Evolutionary conservation across 2,888 invertebrate species (phyloP).

Genomic region (Aspidapion aeneum): DNA sequence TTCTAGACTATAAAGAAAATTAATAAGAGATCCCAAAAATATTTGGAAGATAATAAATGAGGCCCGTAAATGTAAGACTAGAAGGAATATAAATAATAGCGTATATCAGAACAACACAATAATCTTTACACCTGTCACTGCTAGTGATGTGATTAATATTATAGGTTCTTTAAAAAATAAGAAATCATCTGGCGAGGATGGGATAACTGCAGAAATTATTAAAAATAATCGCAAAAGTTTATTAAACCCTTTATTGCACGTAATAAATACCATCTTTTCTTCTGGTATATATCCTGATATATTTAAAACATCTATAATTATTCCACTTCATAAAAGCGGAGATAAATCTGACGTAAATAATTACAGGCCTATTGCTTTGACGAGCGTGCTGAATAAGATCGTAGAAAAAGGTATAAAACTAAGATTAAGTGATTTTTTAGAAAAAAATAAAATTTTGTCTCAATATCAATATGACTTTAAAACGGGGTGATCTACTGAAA

Average conservation of each 20-base stretch:
- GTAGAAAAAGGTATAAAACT: too few relatives aligned
- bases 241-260: neutral
- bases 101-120: neutral
- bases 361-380: too few relatives aligned
- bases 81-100: neutral
- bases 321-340: constrained; percentile 3
- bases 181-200: constrained; percentile 9
- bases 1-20: neutral
- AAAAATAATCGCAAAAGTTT: constrained; percentile 3
- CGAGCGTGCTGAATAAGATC: too few relatives aligned
- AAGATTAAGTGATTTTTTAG: too few relatives aligned
- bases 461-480: too few relatives aligned
- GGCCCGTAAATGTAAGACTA: neutral
- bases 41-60: constrained; percentile 1
- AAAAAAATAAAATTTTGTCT: too few relatives aligned
- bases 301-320: constrained; percentile 1
- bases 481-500: too few relatives aligned
- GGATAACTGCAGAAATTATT: neutral
- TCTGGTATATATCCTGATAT: neutral
- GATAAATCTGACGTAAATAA: too few relatives aligned
- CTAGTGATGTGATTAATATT: constrained; percentile 5
- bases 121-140: constrained; percentile 3
- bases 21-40: neutral
- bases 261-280: neutral
- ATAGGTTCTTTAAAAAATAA: constrained; percentile 6